Evolutionary conservation across 2,888 invertebrate species (phyloP).

Genomic region (Andrena bicolor): DNA sequence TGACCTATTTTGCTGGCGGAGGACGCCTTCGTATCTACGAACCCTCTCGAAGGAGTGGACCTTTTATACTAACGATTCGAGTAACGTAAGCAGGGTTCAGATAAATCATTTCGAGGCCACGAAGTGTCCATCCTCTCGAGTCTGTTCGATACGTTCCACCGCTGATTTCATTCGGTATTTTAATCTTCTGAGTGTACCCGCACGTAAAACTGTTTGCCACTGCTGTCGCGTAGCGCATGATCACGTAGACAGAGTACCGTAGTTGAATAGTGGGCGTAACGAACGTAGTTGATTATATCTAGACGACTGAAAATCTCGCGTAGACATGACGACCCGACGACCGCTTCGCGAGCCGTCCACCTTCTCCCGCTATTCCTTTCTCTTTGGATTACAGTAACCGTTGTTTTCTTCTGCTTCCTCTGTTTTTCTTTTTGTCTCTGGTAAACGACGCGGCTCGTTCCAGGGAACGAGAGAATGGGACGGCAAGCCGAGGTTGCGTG

Average conservation of each 20-base stretch:
- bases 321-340: conserved; percentile 15
- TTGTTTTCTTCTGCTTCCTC: neutral
- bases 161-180: conserved; percentile 28
- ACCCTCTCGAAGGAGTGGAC: neutral
- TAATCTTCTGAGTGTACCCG: conserved; percentile 44
- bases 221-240: conserved; percentile 44
- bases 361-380: conserved; percentile 32
- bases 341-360: conserved; percentile 8
- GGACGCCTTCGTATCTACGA: neutral
- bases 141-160: neutral
- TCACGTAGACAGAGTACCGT: conserved; percentile 37
- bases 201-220: conserved; percentile 44
- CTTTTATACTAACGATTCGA: neutral
- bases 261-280: conserved; percentile 21
- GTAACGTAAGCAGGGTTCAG: neutral
- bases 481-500: conserved; percentile 8
- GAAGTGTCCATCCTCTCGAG: neutral
- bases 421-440: neutral
- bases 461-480: conserved; percentile 47
- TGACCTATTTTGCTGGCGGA: neutral
- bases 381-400: conserved; percentile 9
- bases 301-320: conserved; percentile 22
- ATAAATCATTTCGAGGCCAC: neutral
- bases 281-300: conserved; percentile 24
- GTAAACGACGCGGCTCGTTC: neutral